phyloP scores from a whole-genome alignment of 92 coral and sea anemone species.

The Chrysogorgia sp. region DNA sequence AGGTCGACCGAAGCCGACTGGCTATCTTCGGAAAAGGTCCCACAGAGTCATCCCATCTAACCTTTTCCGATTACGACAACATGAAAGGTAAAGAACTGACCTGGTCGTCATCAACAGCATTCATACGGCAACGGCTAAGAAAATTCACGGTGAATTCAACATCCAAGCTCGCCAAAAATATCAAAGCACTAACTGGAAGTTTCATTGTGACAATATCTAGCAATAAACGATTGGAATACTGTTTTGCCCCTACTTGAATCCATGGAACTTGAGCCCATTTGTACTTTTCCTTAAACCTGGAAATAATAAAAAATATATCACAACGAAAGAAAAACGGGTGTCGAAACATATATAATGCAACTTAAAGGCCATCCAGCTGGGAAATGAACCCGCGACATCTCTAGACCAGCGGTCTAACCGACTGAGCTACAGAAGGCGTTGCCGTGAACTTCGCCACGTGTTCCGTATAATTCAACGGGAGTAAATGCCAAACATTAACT shows the following conservation, averaged over 20 bases:
- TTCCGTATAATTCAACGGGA: too few species aligned
- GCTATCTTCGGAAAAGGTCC: too few species aligned
- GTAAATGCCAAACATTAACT: too few species aligned
- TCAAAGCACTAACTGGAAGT: constrained; percentile 87
- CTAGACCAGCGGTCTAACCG: too few species aligned
- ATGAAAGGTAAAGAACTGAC: constrained; percentile 38
- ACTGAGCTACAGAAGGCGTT: too few species aligned
- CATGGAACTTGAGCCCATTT: constrained; percentile 99
- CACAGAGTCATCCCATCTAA: too few species aligned
- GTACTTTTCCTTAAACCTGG: constrained; percentile 89
- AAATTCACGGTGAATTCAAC: constrained; percentile 85
- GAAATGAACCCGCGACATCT: too few species aligned
- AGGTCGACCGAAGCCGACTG: too few species aligned
- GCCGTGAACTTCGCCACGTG: too few species aligned
- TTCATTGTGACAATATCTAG: constrained; percentile 97
- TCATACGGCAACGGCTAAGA: constrained; percentile 88
- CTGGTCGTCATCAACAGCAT: constrained; percentile 85
- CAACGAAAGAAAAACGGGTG: too few species aligned
- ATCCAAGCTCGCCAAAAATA: constrained; percentile 83
- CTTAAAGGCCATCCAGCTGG: too few species aligned
- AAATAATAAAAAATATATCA: neutral
- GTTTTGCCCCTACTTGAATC: constrained; percentile 96
- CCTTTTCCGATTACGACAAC: neutral
- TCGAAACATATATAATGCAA: too few species aligned
- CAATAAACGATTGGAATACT: constrained; percentile 73